Evolutionary conservation across 2,113 vertebrate species (phyloP).

Genomic region (Corvus cornix): DNA sequence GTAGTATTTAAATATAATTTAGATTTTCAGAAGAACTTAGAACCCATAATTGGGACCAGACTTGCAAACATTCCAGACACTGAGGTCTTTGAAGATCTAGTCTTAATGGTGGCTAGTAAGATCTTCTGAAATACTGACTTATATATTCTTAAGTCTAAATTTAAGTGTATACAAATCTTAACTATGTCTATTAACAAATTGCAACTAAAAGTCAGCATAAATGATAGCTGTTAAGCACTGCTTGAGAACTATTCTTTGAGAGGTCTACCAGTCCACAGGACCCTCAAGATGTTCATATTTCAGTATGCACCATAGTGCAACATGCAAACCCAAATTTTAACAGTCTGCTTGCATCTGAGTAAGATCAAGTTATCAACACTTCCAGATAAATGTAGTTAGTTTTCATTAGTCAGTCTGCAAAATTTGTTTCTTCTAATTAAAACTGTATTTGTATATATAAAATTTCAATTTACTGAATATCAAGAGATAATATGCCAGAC

Average conservation of each 20-base stretch:
- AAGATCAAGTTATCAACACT: conserved; percentile 9
- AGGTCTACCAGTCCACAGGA: background rate
- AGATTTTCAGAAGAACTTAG: conserved; percentile 40
- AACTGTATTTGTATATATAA: background rate
- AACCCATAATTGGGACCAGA: conserved; percentile 7
- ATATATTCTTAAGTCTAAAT: background rate
- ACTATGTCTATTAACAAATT: background rate
- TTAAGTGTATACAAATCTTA: background rate
- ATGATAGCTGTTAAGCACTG: background rate
- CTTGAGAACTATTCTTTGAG: background rate
- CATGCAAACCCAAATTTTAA: background rate
- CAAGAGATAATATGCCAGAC: conserved; percentile 45
- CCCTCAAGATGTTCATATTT: background rate
- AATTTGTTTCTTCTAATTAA: conserved; percentile 22
- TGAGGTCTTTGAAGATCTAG: background rate
- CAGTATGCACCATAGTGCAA: background rate
- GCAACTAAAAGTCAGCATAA: background rate
- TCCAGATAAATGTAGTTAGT: background rate
- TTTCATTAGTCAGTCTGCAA: conserved; percentile 14
- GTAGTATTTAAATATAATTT: conserved; percentile 14
- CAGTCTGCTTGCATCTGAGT: background rate
- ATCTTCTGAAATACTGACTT: background rate
- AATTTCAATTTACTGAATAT: conserved; percentile 17
- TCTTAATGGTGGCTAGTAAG: background rate
- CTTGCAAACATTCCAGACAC: conserved; percentile 16